These are phyloP conservation scores for Pangasius krempfi DNA, from an alignment of 2,797 vertebrate genomes.

Conservation along the genomic window DNA sequence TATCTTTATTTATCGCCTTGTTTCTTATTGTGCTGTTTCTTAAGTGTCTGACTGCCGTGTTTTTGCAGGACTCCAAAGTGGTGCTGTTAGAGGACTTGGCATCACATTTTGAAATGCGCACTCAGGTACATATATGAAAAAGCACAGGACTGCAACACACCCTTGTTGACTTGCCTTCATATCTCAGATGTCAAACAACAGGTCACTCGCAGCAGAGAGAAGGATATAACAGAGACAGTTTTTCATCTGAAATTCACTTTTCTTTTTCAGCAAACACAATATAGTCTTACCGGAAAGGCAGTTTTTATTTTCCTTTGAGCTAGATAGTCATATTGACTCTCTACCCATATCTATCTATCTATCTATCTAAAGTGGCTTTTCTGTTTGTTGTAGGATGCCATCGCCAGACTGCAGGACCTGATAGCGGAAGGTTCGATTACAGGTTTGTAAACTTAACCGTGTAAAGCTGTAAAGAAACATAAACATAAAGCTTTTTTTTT, in stretches of 20 bases:
- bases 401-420: conserved; percentile 89
- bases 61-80: conserved; percentile 85
- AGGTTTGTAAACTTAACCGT: conserved; percentile 68
- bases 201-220: no score
- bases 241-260: not conserved
- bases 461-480: not conserved
- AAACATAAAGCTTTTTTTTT: not conserved
- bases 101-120: conserved; percentile 90
- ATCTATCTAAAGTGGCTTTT: not conserved
- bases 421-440: conserved; percentile 89
- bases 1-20: not conserved
- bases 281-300: not conserved
- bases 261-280: not conserved
- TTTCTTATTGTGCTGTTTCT: not conserved
- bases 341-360: no score
- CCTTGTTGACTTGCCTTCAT: not conserved
- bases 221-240: not conserved
- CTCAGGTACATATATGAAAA: conserved; percentile 77
- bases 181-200: not conserved
- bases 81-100: conserved; percentile 94
- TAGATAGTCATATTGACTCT: no score
- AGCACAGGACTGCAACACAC: no score
- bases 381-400: conserved; percentile 79
- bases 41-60: not conserved
- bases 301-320: no score